Evolutionary conservation across 2,113 vertebrate species (phyloP), one percentile per base, ranked within the genome.

Genomic region (Hyla sarda): DNA sequence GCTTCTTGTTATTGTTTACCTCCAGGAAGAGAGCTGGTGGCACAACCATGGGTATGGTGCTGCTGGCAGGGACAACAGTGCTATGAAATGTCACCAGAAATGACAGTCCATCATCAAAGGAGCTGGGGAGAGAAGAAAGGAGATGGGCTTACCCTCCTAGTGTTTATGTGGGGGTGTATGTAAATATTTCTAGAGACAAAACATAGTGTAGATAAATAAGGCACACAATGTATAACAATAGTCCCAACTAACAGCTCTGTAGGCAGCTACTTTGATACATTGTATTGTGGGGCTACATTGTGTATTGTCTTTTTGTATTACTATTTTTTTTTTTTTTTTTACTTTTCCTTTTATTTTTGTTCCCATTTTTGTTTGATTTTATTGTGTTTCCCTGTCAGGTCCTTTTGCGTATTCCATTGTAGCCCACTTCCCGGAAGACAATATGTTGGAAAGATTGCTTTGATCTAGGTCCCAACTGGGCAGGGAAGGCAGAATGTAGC

Each of bases 391-490:
- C 60, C 45, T 74, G 77, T 77, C 77, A 74, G 25, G 67, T 82
- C 77, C 77, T 62, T 77, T 73, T 82, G 67, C 74, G 67, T 71
- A n/a, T 81, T 86, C 9, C 65, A 80, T 86, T 86, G 84, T 60
- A 81, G 34, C 25, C 41, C 32, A 62, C 77, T 86, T 86, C 85
- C 77, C 85, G 77, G 85, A 82, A 74, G 72, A 86, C 85, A 82
- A 86, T 86, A 82, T 82, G 85, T 50, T 82, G 21, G 67, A 73
- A 74, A 86, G 84, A 86, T 74, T 86, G 32, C 85, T 73, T 86
- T 86, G 67, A 74, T 74, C 77, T 81, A 30, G 50, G 50, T 81
- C 77, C 85, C 85, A 81, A 86, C 78, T 82, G 77, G 85, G 85
- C 76, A 86, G 76, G 74, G 58, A 85, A 85, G 58, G 60, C 60